A percentile compares a stretch with the other conserved stretches of the same genome.
Evolutionary conservation across 2,113 vertebrate species (phyloP).

Genomic region (Psilopsiagon aurifrons): DNA sequence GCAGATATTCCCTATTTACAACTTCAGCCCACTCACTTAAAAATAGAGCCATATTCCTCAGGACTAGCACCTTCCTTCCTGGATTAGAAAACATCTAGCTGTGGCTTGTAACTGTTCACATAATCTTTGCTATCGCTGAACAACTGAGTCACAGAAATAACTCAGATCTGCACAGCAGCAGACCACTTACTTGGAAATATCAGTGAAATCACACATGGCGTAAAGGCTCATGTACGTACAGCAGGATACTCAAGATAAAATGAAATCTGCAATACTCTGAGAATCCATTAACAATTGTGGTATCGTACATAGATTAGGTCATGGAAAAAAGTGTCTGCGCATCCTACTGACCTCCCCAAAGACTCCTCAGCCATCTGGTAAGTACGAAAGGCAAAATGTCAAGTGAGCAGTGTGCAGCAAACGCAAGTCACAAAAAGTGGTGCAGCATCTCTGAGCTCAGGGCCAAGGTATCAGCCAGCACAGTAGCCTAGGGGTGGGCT

Average conservation of each 20-base stretch:
- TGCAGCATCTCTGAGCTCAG: slow-evolving; percentile 9
- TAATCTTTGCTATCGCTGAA: neutral
- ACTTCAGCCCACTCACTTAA: neutral
- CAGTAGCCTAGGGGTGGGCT: neutral
- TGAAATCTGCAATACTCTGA: neutral
- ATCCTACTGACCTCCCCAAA: neutral
- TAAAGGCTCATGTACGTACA: neutral
- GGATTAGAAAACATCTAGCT: neutral
- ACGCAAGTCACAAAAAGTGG: neutral
- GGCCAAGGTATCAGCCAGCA: neutral
- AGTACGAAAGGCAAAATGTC: neutral
- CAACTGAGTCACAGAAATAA: neutral
- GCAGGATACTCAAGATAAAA: neutral
- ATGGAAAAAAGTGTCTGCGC: neutral
- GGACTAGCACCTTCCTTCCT: neutral
- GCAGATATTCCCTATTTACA: neutral
- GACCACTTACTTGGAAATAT: neutral
- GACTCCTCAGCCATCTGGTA: neutral
- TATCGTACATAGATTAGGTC: neutral
- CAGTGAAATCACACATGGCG: neutral
- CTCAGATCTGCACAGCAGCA: neutral
- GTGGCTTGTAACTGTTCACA: neutral
- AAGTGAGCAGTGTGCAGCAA: neutral
- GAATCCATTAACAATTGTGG: neutral
- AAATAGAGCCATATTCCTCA: neutral